These are phyloP conservation scores for Nyctereutes procyonoides DNA, from an alignment of 2,113 vertebrate species.

Conservation along the genomic window DNA sequence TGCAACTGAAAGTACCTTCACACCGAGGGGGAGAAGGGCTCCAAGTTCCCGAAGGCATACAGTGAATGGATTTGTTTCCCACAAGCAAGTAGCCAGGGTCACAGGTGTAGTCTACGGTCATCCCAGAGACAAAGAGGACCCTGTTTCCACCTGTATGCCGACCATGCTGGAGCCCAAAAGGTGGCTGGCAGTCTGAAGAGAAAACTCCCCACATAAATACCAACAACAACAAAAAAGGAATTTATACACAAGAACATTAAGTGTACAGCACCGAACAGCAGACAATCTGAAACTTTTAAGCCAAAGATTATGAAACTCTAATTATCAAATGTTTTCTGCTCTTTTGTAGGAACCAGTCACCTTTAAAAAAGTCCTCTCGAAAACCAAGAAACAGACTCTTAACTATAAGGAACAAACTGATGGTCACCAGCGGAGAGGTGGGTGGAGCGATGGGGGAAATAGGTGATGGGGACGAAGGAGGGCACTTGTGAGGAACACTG, in stretches of 20 bases:
- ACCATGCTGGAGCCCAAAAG: constrained; percentile 53
- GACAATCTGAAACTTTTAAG: not conserved
- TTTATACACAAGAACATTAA: not conserved
- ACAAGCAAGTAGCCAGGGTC: constrained; percentile 70
- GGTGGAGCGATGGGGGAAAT: not conserved
- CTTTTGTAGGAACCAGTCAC: not conserved
- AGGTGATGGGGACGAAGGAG: not conserved
- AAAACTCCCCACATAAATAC: constrained; percentile 55
- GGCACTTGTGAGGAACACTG: not conserved
- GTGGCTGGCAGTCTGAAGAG: constrained; percentile 73
- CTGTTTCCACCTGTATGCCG: constrained; percentile 28
- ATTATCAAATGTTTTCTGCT: not conserved
- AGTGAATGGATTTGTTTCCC: constrained; percentile 69
- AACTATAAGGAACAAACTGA: not conserved
- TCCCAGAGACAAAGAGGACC: constrained; percentile 56
- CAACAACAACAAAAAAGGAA: not conserved
- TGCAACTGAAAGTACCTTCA: constrained; percentile 70
- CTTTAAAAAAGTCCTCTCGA: not conserved
- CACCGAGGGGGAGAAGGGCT: constrained; percentile 60
- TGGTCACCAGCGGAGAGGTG: not conserved
- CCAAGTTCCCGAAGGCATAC: constrained; percentile 74
- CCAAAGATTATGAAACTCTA: not conserved
- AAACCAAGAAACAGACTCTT: not conserved
- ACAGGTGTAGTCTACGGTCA: constrained; percentile 72
- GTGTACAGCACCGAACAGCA: not conserved